phyloP scores from a whole-genome alignment of 2,797 vertebrate genomes.

The Siniperca scherzeri region DNA sequence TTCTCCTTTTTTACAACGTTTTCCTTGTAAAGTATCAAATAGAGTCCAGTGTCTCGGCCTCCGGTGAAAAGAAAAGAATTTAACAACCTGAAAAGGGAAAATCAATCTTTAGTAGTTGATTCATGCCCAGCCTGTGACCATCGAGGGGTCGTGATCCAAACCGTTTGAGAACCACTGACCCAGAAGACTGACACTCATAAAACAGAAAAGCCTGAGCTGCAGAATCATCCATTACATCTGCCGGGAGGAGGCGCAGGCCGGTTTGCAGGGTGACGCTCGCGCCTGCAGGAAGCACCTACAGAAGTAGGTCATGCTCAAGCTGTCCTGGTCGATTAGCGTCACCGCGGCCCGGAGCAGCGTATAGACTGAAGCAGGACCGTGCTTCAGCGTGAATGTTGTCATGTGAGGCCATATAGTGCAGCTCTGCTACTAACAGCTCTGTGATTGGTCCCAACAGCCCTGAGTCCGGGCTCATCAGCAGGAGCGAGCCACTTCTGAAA shows the following conservation, averaged over 20 bases:
- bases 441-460: slow-evolving; percentile 37
- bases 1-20: background rate
- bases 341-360: slow-evolving; percentile 29
- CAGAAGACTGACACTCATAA: slow-evolving; percentile 34
- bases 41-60: background rate
- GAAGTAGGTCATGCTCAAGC: slow-evolving; percentile 78
- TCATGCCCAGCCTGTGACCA: slow-evolving; percentile 8
- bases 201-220: slow-evolving; percentile 27
- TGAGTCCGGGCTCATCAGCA: slow-evolving; percentile 13
- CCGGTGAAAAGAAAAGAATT: background rate
- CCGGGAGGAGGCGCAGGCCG: background rate
- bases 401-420: slow-evolving; percentile 19
- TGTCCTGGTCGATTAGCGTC: slow-evolving; percentile 74
- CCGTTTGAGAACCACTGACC: slow-evolving; percentile 45
- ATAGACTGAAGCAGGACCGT: slow-evolving; percentile 2
- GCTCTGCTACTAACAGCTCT: slow-evolving; percentile 12
- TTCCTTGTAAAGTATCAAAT: background rate
- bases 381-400: slow-evolving; percentile 24
- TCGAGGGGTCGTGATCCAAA: background rate
- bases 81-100: background rate
- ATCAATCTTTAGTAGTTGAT: background rate
- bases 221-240: slow-evolving; percentile 30
- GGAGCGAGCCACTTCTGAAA: slow-evolving; percentile 14
- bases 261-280: slow-evolving; percentile 24
- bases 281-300: slow-evolving; percentile 57